Conservation (phyloP, 2,888 invertebrate genomes). For the Chorisops tibialis region DNA sequence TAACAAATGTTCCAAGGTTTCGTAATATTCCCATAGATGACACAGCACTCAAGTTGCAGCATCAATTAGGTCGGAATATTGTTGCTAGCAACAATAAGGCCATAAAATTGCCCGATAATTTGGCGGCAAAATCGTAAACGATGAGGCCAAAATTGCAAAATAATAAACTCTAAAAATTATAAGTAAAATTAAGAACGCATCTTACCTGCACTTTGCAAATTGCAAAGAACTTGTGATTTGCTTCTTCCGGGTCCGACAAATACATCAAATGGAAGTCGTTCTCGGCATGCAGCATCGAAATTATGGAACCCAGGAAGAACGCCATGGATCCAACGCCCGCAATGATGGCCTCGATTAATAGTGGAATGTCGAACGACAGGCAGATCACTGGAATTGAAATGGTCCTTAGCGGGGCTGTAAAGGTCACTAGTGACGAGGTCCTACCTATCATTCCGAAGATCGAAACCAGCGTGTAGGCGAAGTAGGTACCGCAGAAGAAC, state of each 20-base stretch:
- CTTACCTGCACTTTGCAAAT: slow-evolving; percentile 39
- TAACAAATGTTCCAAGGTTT: too few relatives aligned
- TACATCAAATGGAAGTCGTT: slow-evolving; percentile 41
- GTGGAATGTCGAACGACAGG: slow-evolving; percentile 30
- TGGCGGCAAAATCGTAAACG: neutral
- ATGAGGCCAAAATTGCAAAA: neutral
- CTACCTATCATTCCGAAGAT: slow-evolving; percentile 38
- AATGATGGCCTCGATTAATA: slow-evolving; percentile 37
- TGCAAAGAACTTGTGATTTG: slow-evolving; percentile 39
- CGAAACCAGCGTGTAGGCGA: slow-evolving; percentile 39
- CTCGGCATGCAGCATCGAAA: slow-evolving; percentile 41
- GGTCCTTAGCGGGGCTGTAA: neutral
- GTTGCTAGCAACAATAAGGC: too few relatives aligned
- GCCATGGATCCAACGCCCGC: slow-evolving; percentile 33
- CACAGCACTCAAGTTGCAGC: too few relatives aligned
- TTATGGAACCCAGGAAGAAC: slow-evolving; percentile 37
- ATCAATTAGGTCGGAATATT: neutral
- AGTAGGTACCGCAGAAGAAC: slow-evolving; percentile 41
- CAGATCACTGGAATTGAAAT: slow-evolving; percentile 29
- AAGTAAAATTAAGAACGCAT: neutral
- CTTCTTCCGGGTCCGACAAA: slow-evolving; percentile 37
- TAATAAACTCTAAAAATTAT: neutral
- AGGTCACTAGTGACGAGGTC: neutral
- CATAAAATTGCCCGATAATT: too few relatives aligned
- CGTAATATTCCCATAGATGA: too few relatives aligned